Evolutionary conservation across 2,113 vertebrate species (phyloP), one percentile per base, ranked within the genome.

Genomic region (Chaenogobius annularis): DNA sequence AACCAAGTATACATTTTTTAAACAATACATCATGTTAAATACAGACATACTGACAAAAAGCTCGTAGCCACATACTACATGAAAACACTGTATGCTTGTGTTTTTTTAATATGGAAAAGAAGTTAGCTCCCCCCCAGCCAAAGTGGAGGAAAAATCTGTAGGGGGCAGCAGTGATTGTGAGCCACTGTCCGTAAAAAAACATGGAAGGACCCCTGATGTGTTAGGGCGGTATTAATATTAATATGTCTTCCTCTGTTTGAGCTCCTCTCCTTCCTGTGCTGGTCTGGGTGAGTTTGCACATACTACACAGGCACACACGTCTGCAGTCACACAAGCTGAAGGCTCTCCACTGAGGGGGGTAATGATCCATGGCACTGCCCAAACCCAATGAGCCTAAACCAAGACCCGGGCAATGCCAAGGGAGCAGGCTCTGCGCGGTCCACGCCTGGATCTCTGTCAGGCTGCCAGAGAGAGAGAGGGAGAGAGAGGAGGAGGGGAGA

Each of bases 311-410:
- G 4, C 52, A 54, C 31, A 19, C 22, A n/a, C 40, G 20, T 46
- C 44, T 46, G 44, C 14, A 46, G 11, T 35, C 61, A 55, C 15
- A n/a, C 19, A 12, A 35, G 76, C 37, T 73, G 61, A 70, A 77
- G 77, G 66, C 81, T 59, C 70, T 77, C 75, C 69, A 55, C 79
- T 85, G 83, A 82, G 64, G 78, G 66, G 69, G 35, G 84, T 90
- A 88, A 94, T 91, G 91, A 95, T 93, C 93, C 91, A 91, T 93
- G 92, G 91, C 68, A 50, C 83, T 92, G 91, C 92, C 92, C 91
- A 88, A 88, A 84, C 88, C 79, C 85, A 79, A 73, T 77, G 70
- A 85, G 83, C 47, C 69, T 83, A 79, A 81, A 87, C 81, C 76
- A 80, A 85, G 85, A 79, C 74, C 83, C 58, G 3, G 79, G 73